phyloP scores from a whole-genome alignment of 2,888 invertebrate genomes.

The Ennomos fuscantarius region DNA sequence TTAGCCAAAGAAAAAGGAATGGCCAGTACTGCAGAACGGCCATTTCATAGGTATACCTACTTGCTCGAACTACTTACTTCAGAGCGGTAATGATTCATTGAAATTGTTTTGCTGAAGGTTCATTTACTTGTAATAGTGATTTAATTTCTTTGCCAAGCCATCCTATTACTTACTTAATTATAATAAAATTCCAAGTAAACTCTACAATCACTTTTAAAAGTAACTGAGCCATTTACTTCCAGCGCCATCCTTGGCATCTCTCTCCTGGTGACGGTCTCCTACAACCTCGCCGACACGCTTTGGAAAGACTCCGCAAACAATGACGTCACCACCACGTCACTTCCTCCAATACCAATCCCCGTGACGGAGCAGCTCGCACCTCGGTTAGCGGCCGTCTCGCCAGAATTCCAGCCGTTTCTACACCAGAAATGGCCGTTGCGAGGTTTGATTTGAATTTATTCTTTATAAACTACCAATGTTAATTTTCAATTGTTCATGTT shows the following conservation, averaged over 20 bases:
- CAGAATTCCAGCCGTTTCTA: slow-evolving; percentile 57
- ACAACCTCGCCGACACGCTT: slow-evolving; percentile 65
- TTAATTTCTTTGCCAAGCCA: no score
- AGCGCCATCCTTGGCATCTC: slow-evolving; percentile 81
- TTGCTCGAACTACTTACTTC: no score
- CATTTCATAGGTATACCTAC: no score
- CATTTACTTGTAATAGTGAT: no score
- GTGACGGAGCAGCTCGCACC: slow-evolving; percentile 9
- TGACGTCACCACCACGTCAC: slow-evolving; percentile 25
- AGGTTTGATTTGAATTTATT: slow-evolving; percentile 52
- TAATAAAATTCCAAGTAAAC: no score
- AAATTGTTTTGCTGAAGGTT: no score
- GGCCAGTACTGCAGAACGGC: no score
- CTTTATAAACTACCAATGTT: no score
- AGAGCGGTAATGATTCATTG: no score
- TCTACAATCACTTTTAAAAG: slow-evolving; percentile 86
- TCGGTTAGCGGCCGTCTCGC: slow-evolving; percentile 42
- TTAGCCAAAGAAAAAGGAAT: no score
- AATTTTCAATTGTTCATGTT: no score
- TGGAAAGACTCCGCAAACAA: slow-evolving; percentile 43
- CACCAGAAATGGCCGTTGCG: slow-evolving; percentile 71
- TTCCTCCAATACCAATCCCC: slow-evolving; percentile 37
- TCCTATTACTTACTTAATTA: no score
- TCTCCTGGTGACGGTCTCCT: slow-evolving; percentile 82
- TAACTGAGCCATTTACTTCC: slow-evolving; percentile 44